phyloP scores from a whole-genome alignment of 2,797 vertebrate genomes.

The Phrynocephalus vlangalii region DNA sequence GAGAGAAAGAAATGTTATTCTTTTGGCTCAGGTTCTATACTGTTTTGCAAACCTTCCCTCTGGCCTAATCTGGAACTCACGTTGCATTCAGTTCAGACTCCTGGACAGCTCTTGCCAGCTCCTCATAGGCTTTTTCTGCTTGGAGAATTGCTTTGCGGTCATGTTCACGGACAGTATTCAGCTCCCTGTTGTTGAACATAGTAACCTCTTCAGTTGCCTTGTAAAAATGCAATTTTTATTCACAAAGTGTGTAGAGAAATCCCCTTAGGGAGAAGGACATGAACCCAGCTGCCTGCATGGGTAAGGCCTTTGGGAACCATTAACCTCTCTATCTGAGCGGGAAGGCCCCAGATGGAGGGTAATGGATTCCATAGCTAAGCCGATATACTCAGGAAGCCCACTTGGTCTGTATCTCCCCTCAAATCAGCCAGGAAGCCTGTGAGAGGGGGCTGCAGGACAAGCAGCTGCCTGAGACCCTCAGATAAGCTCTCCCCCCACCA shows the following conservation, averaged over 20 bases:
- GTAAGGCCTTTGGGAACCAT: too few species aligned
- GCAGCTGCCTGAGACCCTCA: too few species aligned
- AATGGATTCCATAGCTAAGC: too few species aligned
- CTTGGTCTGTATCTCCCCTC: too few species aligned
- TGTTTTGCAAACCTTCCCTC: background rate
- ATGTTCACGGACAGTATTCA: conserved; percentile 79
- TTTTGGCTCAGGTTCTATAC: background rate
- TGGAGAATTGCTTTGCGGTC: conserved; percentile 81
- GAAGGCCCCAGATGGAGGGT: too few species aligned
- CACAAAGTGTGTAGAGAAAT: background rate
- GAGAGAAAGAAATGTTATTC: background rate
- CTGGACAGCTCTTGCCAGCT: conserved; percentile 79
- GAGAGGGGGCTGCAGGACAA: too few species aligned
- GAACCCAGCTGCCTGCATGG: too few species aligned
- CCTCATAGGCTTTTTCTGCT: conserved; percentile 76
- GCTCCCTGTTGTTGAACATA: conserved; percentile 78
- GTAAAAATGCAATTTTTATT: background rate
- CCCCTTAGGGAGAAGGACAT: too few species aligned
- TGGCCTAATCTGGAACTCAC: conserved; percentile 74
- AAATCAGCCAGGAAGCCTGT: too few species aligned
- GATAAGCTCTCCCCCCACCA: too few species aligned
- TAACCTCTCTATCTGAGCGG: too few species aligned
- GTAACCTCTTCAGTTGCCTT: background rate
- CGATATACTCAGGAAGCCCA: too few species aligned
- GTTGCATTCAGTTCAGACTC: conserved; percentile 81